Base-by-base conservation (phyloP, 2,797 vertebrate genomes). In the Otolemur crassicaudatus region DNA sequence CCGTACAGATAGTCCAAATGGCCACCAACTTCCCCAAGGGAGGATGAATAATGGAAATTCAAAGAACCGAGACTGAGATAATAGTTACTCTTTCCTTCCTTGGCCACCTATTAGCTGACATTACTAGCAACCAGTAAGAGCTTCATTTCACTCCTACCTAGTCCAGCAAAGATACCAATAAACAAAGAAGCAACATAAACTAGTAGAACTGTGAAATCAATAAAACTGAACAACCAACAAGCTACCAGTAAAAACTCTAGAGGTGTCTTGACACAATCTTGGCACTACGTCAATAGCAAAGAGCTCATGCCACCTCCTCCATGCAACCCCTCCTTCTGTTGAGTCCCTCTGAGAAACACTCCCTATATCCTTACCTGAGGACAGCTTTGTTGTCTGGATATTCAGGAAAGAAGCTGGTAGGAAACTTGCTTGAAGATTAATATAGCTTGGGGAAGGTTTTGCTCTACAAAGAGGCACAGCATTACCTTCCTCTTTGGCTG, bases 401-500 rank as follows among this genome's bases (percentile, higher is more conserved):
- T 83, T 75, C 93, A 86, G 10, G 60, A 79, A 86, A 86, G 73
- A 65, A 60, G 70, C 77, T 94, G 73, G 73, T 34, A 75, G 34
- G 88, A 86, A 94, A 70, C 83, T 95, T 72, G 95, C 91, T 43
- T 97, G 97, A 80, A 98, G 95, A 85, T 98, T 93, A 79, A 97
- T 95, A 58, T 92, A 97, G 95, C 97, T 97, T 87, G 97, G 97
- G 17, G 97, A 97, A 12, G 87, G 94, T 85, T 92, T 97, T 69
- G 97, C 97, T 69, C n/a, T 88, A 90, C 90, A 96, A 23, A 97
- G 90, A 77, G 85, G 88, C 67, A 94, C 72, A 79, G 85, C 53
- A 82, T 23, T 92, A 92, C 56, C 81, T 89, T 94, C 94, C 96
- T 98, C 89, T 91, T 87, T 82, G 85, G 77, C 97, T 97, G 73